Conservation (phyloP, 2,797 vertebrate genomes). For the Eutrigla gurnardus region DNA sequence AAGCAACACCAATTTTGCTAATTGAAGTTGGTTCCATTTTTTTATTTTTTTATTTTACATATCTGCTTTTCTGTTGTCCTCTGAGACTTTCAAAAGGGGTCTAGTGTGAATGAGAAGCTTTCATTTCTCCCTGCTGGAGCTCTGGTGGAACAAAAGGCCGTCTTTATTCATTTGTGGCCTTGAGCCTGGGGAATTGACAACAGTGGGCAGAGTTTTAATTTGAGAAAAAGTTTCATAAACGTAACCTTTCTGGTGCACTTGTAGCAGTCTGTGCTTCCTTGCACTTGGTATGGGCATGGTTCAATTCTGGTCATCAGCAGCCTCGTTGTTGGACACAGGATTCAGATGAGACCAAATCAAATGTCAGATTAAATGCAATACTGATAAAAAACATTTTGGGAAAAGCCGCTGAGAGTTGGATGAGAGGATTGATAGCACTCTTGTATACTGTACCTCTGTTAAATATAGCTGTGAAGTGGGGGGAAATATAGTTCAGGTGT, state of each 20-base stretch:
- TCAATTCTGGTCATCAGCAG: conserved; percentile 38
- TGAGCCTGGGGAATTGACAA: conserved; percentile 81
- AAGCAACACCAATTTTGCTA: conserved; percentile 74
- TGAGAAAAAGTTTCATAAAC: conserved; percentile 81
- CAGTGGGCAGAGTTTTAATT: conserved; percentile 78
- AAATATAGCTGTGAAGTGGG: neutral
- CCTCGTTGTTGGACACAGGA: conserved; percentile 10
- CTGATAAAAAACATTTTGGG: neutral
- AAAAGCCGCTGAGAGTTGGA: neutral
- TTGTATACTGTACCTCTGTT: conserved; percentile 4
- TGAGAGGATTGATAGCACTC: neutral
- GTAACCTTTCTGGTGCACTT: conserved; percentile 74
- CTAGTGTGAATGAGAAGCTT: conserved; percentile 79
- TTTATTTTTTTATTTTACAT: conserved; percentile 58
- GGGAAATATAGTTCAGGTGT: neutral
- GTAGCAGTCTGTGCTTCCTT: conserved; percentile 37
- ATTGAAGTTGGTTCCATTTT: conserved; percentile 70
- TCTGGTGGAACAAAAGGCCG: conserved; percentile 77
- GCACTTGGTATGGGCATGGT: conserved; percentile 7
- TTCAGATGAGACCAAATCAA: conserved; percentile 17
- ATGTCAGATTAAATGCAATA: neutral
- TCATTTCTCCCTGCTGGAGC: conserved; percentile 72
- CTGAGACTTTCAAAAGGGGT: conserved; percentile 75
- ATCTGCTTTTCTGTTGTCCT: conserved; percentile 78
- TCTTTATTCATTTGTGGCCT: conserved; percentile 85